Evolutionary conservation across 2,888 invertebrate species (phyloP), one percentile per base, ranked within the genome.

Genomic region (Crocallis elinguaria): DNA sequence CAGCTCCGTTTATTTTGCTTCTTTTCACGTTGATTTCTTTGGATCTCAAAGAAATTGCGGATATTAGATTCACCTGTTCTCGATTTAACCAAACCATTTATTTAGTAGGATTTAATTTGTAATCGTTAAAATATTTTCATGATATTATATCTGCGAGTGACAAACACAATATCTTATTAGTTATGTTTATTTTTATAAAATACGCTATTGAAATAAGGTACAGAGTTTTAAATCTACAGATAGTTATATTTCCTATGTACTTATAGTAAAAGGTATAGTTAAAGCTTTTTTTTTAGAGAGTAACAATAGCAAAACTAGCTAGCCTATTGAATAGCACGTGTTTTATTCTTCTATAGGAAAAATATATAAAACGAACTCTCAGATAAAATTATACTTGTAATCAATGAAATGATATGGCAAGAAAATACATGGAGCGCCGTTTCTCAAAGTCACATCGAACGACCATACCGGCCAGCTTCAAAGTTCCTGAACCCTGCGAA

Each of bases 401-500:
- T 48, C 38, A 44, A 67, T 77, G 75, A 64, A 67, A 73, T 86
- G 89, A 78, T 69, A 90, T 92, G 91, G 91, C 92, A 81, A 90
- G 86, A 79, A 92, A 92, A 86, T 92, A 91, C 82, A 91, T 92
- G 89, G 92, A 92, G 85, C 88, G 88, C 64, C 81, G 85, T 60
- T 88, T 91, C 60, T 84, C 90, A 3, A 91, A 89, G 65, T 79
- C 91, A 4, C 85, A 88, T 35, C 86, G 86, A 42, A 90, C 88
- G 1, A 91, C 92, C 2, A 91, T 91, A 71, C 91, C 92, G 19
- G 72, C 87, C 35, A 88, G 83, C 64, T 90, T 91, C 61, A 92
- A 90, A 79, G 77, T 89, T 4, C 89, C 91, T 1, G 92, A 92
- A 62, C 82, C 86, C 0, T 82, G 79, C 64, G 92, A 92, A 66